Conservation (phyloP, 2,888 invertebrate species). For the Malachius bipustulatus region DNA sequence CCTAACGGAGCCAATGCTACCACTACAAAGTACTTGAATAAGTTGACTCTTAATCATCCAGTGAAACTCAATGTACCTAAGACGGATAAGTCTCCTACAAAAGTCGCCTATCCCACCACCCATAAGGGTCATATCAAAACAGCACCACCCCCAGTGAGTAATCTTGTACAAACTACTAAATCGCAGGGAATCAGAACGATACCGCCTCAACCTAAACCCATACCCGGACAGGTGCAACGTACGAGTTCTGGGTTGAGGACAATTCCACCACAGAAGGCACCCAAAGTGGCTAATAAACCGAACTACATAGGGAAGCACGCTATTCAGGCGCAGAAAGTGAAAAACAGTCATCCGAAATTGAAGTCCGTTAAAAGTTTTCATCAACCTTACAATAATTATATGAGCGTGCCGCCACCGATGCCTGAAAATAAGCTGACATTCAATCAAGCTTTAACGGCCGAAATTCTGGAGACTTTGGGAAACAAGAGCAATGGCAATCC, state of each 20-base stretch:
- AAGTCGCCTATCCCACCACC: conserved; percentile 29
- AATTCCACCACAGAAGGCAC: conserved; percentile 33
- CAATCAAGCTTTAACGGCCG: conserved; percentile 50
- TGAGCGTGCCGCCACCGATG: conserved; percentile 15
- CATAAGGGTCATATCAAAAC: conserved; percentile 33
- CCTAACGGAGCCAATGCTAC: conserved; percentile 29
- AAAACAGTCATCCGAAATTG: conserved; percentile 16
- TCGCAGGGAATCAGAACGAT: conserved; percentile 30
- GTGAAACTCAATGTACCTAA: conserved; percentile 19
- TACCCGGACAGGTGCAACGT: conserved; percentile 27
- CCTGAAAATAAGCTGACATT: conserved; percentile 41
- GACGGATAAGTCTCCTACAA: conserved; percentile 18
- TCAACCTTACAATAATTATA: conserved; percentile 17
- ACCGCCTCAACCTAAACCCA: conserved; percentile 28
- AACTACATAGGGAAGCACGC: conserved; percentile 39
- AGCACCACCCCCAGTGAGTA: conserved; percentile 27
- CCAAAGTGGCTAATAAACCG: conserved; percentile 31
- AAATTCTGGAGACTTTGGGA: conserved; percentile 47
- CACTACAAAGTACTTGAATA: conserved; percentile 30
- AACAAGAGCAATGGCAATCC: conserved; percentile 41
- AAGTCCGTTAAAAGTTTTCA: conserved; percentile 12
- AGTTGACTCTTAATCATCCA: conserved; percentile 21
- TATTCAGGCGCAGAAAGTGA: conserved; percentile 34
- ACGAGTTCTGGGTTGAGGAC: conserved; percentile 33
- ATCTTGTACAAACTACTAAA: conserved; percentile 23